Evolutionary conservation across 2,113 vertebrate species (phyloP).

Genomic region (Mustela nigripes): DNA sequence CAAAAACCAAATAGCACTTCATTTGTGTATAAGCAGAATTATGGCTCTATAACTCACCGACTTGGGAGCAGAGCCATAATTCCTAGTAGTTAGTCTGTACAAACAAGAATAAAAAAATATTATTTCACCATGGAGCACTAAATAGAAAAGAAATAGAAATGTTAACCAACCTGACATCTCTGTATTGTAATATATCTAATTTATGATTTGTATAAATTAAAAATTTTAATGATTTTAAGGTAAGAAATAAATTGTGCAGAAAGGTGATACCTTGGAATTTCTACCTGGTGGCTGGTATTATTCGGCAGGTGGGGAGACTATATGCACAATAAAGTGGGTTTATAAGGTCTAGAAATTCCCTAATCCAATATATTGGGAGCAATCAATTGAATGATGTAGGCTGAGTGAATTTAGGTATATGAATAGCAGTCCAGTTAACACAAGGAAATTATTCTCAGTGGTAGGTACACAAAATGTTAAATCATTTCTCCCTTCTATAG

Average conservation of each 20-base stretch:
- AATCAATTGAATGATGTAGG: neutral
- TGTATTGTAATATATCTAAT: neutral
- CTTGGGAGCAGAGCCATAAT: conserved; percentile 56
- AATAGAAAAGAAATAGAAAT: conserved; percentile 63
- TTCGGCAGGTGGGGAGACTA: neutral
- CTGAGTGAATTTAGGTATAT: neutral
- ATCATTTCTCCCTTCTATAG: neutral
- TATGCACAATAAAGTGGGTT: neutral
- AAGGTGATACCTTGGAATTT: neutral
- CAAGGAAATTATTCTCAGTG: neutral
- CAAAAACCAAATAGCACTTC: conserved; percentile 55
- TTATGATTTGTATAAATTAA: conserved; percentile 40
- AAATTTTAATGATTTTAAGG: conserved; percentile 44
- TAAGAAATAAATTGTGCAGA: conserved; percentile 56
- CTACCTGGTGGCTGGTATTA: neutral
- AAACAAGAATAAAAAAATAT: conserved; percentile 64
- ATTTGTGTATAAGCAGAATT: conserved; percentile 61
- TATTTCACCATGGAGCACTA: conserved; percentile 18
- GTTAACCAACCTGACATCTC: neutral
- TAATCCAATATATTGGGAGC: neutral
- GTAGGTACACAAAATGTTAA: neutral
- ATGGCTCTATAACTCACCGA: conserved; percentile 38
- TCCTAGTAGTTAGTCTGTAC: conserved; percentile 10
- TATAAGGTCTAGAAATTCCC: conserved; percentile 15
- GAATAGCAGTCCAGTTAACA: neutral